Conservation (phyloP, 2,888 invertebrate genomes). For the Neocrepidodera transversa region DNA sequence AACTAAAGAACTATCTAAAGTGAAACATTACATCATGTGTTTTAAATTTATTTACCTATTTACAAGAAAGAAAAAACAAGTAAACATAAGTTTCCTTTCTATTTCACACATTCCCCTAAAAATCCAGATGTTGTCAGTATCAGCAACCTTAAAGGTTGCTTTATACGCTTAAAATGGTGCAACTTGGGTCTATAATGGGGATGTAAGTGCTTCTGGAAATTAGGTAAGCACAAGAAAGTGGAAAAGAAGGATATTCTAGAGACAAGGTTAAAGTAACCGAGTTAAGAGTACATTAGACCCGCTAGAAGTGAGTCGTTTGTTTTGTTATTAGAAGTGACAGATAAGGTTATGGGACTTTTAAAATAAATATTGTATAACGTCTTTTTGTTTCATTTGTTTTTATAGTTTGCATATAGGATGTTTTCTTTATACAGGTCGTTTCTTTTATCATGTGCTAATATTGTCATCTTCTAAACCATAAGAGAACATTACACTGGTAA, state of each 20-base stretch:
- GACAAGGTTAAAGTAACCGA: conserved; percentile 1
- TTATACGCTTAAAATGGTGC: conserved; percentile 12
- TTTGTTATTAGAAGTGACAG: conserved; percentile 4
- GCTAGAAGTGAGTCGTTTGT: conserved; percentile 3
- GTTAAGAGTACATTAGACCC: conserved; percentile 8
- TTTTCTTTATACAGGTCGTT: too few species aligned
- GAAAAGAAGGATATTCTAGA: conserved; percentile 10
- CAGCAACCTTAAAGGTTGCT: not conserved
- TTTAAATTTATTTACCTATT: too few species aligned
- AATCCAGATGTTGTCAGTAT: conserved; percentile 12
- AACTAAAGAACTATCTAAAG: too few species aligned
- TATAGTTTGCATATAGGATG: not conserved
- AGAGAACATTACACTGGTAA: too few species aligned
- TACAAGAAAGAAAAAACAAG: too few species aligned
- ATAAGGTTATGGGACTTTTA: not conserved
- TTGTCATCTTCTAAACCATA: too few species aligned
- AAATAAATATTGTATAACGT: not conserved
- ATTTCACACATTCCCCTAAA: not conserved
- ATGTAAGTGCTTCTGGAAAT: conserved; percentile 16
- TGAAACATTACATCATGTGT: too few species aligned
- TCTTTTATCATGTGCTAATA: too few species aligned
- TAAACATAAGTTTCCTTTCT: not conserved
- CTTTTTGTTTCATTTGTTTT: not conserved
- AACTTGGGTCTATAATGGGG: conserved; percentile 11
- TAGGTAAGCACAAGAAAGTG: conserved; percentile 15